Percentiles rank a stretch among this genome's conserved stretches.
Conservation (phyloP, 2,113 vertebrate genomes). For the Laticauda laticaudata region DNA sequence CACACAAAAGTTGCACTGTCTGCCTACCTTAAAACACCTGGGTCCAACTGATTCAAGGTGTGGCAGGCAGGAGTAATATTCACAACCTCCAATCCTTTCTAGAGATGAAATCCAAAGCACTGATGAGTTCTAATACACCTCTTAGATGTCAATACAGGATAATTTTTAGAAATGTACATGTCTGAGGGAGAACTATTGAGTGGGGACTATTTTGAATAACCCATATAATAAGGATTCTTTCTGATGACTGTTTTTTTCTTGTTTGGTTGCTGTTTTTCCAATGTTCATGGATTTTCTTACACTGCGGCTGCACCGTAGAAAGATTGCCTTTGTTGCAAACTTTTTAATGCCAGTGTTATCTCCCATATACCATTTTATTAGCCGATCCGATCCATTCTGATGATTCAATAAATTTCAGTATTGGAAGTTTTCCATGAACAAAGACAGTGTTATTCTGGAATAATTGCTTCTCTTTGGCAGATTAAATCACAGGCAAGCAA, state of each 20-base stretch:
- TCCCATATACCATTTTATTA: background rate
- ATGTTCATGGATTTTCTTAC: background rate
- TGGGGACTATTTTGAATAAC: background rate
- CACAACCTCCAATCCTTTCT: background rate
- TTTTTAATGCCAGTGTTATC: background rate
- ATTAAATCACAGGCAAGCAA: background rate
- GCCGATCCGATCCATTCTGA: background rate
- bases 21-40: background rate
- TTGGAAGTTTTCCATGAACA: background rate
- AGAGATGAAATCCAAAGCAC: background rate
- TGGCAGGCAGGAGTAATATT: background rate
- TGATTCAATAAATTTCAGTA: background rate
- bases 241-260: background rate
- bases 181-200: background rate
- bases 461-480: background rate
- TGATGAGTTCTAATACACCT: background rate
- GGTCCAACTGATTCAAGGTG: background rate
- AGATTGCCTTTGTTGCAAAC: background rate
- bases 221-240: background rate
- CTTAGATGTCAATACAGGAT: background rate
- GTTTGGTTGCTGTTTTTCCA: background rate
- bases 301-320: background rate
- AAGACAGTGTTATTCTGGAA: constrained; percentile 25
- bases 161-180: background rate
- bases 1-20: background rate